Conservation (phyloP, 64 coral and sea anemone genomes). For the Actinia tenebrosa region DNA sequence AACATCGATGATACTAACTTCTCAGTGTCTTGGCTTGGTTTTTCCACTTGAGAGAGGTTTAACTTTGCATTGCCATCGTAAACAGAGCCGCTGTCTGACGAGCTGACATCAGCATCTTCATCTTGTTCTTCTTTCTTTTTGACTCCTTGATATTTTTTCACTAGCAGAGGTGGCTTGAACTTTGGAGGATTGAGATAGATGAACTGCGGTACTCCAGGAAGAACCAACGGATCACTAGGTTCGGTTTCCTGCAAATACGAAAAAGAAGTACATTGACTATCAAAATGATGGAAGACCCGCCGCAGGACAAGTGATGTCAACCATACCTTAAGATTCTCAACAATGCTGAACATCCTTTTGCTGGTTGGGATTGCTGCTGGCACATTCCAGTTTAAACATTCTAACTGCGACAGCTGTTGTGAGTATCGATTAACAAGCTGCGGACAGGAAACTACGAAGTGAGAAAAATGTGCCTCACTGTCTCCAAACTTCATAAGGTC, state of each 20-base stretch:
- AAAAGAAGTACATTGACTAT: too few species aligned
- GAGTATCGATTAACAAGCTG: slow-evolving; percentile 65
- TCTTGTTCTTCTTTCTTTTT: slow-evolving; percentile 29
- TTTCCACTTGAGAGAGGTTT: neutral
- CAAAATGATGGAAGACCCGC: too few species aligned
- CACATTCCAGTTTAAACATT: slow-evolving; percentile 82
- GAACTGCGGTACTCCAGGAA: slow-evolving; percentile 82
- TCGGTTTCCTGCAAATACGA: slow-evolving; percentile 50
- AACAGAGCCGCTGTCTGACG: slow-evolving; percentile 34
- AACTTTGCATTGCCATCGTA: neutral
- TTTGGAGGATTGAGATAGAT: slow-evolving; percentile 60
- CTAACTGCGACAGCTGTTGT: slow-evolving; percentile 69
- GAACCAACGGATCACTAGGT: slow-evolving; percentile 39
- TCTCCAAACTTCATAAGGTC: slow-evolving; percentile 70
- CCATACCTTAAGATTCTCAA: slow-evolving; percentile 72
- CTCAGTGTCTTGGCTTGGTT: neutral
- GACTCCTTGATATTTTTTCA: slow-evolving; percentile 55
- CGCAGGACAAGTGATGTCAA: neutral
- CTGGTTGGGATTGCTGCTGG: slow-evolving; percentile 51
- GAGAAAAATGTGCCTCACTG: slow-evolving; percentile 28
- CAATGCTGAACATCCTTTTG: slow-evolving; percentile 61
- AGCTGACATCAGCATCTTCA: slow-evolving; percentile 50
- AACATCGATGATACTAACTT: neutral
- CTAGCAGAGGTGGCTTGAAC: slow-evolving; percentile 61
- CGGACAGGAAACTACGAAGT: slow-evolving; percentile 66